Percentiles rank a stretch among this genome's conserved stretches.
These are phyloP conservation scores for Prionace glauca DNA, from an alignment of 2,797 vertebrate species.

Conservation along the genomic window DNA sequence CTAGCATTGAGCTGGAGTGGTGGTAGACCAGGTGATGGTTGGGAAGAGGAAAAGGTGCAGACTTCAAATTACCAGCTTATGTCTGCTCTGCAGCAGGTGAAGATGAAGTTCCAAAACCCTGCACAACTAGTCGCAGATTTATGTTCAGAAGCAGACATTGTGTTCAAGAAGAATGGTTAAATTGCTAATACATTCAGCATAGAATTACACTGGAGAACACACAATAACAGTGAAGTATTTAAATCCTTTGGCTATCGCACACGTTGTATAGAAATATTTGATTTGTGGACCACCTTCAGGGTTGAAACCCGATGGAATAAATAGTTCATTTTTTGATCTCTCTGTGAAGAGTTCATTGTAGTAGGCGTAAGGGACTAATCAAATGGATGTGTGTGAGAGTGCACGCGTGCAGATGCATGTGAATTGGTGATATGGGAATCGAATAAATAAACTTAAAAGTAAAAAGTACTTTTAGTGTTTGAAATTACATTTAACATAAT, in stretches of 20 bases:
- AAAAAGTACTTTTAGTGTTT: background rate
- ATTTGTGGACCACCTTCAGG: slow-evolving; percentile 19
- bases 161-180: background rate
- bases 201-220: background rate
- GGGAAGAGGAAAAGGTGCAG: too few relatives aligned
- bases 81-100: background rate
- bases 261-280: background rate
- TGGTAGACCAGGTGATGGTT: background rate
- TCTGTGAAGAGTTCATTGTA: background rate
- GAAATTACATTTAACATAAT: slow-evolving; percentile 20
- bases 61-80: background rate
- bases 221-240: background rate
- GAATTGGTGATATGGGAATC: background rate
- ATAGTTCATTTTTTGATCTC: background rate
- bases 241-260: background rate
- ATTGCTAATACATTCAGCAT: background rate
- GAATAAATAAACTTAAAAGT: slow-evolving; percentile 30
- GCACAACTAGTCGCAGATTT: background rate
- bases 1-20: background rate
- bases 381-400: slow-evolving; percentile 10
- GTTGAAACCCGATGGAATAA: slow-evolving; percentile 17
- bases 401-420: background rate
- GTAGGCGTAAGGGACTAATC: background rate
- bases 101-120: background rate
- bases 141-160: background rate